These are phyloP conservation scores for Papilio machaon DNA, from an alignment of 1,140 invertebrate species.

Conservation along the genomic window DNA sequence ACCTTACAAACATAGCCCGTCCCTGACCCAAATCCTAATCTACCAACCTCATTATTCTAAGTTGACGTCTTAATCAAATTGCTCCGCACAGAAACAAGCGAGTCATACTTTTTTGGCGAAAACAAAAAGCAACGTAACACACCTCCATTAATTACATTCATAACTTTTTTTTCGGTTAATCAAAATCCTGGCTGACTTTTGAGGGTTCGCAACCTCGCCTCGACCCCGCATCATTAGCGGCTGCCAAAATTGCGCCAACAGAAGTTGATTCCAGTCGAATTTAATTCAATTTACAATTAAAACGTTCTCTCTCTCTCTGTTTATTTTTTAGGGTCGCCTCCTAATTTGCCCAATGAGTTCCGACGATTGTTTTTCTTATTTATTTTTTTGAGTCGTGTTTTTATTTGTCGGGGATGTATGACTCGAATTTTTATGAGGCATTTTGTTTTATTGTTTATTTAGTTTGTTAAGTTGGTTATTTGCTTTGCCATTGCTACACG, in stretches of 20 bases:
- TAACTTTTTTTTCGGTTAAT: slow-evolving; percentile 66
- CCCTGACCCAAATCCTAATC: slow-evolving; percentile 31
- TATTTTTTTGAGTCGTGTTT: slow-evolving; percentile 42
- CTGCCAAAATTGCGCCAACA: slow-evolving; percentile 51
- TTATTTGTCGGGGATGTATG: slow-evolving; percentile 43
- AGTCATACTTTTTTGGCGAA: slow-evolving; percentile 55
- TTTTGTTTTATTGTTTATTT: slow-evolving; percentile 39
- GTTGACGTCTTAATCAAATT: slow-evolving; percentile 57
- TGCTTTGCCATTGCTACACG: slow-evolving; percentile 2
- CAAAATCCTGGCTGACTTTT: slow-evolving; percentile 63
- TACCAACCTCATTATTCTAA: slow-evolving; percentile 45
- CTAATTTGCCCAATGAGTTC: slow-evolving; percentile 56
- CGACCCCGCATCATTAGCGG: slow-evolving; percentile 63
- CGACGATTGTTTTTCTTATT: slow-evolving; percentile 52
- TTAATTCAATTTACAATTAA: slow-evolving; percentile 79
- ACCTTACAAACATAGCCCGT: not conserved
- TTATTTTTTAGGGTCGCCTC: slow-evolving; percentile 60
- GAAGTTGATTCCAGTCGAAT: slow-evolving; percentile 69
- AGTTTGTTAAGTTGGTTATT: slow-evolving; percentile 25
- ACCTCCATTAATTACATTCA: slow-evolving; percentile 62
- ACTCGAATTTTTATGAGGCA: slow-evolving; percentile 41
- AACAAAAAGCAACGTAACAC: slow-evolving; percentile 50
- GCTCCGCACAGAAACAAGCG: slow-evolving; percentile 47
- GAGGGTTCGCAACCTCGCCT: slow-evolving; percentile 45
- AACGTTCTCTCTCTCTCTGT: slow-evolving; percentile 53